phyloP scores from a whole-genome alignment of 2,888 invertebrate species.

The Macrophya alboannulata region DNA sequence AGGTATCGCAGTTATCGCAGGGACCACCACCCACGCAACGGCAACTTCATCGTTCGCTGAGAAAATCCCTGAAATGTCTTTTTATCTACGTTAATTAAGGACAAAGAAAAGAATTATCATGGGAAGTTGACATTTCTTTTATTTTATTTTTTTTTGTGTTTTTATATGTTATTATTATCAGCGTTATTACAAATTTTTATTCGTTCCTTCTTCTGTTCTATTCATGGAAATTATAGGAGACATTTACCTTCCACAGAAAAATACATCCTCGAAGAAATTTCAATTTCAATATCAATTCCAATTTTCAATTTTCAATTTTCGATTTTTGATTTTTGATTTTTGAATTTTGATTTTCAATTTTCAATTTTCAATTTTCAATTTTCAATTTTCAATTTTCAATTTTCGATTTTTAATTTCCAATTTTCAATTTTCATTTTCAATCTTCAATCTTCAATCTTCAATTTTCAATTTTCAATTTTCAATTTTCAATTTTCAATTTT shows the following conservation, averaged over 20 bases:
- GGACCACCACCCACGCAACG: background rate
- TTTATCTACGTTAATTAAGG: background rate
- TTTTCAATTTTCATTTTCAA: too few relatives aligned
- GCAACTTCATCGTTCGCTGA: background rate
- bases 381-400: background rate
- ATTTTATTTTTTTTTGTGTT: background rate
- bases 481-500: too few relatives aligned
- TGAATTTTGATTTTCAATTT: too few relatives aligned
- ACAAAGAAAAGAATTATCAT: background rate
- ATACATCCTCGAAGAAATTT: too few relatives aligned
- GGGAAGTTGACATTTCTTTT: background rate
- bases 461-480: background rate
- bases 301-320: too few relatives aligned
- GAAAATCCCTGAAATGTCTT: slow-evolving; percentile 26
- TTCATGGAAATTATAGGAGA: too few relatives aligned
- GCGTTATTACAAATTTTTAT: background rate
- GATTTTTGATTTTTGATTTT: too few relatives aligned
- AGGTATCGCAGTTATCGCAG: background rate
- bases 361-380: too few relatives aligned
- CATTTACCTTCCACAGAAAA: too few relatives aligned
- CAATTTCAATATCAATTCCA: too few relatives aligned
- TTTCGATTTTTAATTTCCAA: background rate
- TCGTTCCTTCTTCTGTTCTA: too few relatives aligned
- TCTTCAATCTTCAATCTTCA: too few relatives aligned
- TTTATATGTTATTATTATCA: background rate